phyloP scores from a whole-genome alignment of 23 tunicate genomes.

The Trididemnum clinides region DNA sequence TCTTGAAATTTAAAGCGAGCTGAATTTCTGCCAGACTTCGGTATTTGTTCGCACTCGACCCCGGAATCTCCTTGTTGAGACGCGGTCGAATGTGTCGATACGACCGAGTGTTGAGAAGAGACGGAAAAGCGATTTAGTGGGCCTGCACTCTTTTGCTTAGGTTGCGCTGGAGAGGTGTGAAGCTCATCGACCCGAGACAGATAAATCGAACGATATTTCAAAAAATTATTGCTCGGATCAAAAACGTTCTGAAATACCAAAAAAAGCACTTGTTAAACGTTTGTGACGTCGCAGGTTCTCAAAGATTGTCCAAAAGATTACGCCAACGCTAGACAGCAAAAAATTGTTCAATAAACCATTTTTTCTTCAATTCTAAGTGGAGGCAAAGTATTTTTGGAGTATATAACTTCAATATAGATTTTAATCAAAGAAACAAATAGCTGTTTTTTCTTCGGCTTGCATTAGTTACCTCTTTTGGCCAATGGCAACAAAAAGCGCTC shows the following conservation, averaged over 20 bases:
- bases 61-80: constrained; percentile 92
- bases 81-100: constrained; percentile 59
- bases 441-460: no score
- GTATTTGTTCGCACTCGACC: constrained; percentile 74
- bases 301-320: no score
- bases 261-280: no score
- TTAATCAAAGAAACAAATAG: no score
- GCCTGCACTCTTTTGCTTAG: not conserved
- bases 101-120: constrained; percentile 60
- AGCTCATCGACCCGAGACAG: constrained; percentile 38
- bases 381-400: no score
- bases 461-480: no score
- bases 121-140: constrained; percentile 36
- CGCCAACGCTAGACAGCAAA: no score
- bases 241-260: constrained; percentile 79
- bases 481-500: no score
- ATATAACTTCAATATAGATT: no score
- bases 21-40: not conserved
- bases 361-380: no score
- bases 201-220: constrained; percentile 76
- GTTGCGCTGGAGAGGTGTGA: constrained; percentile 27
- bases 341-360: no score
- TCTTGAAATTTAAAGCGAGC: not conserved
- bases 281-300: no score
- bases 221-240: constrained; percentile 89